Percentiles rank a stretch among this genome's conserved stretches.
phyloP scores from a whole-genome alignment of 2,797 vertebrate species.

The Ispidina picta region DNA sequence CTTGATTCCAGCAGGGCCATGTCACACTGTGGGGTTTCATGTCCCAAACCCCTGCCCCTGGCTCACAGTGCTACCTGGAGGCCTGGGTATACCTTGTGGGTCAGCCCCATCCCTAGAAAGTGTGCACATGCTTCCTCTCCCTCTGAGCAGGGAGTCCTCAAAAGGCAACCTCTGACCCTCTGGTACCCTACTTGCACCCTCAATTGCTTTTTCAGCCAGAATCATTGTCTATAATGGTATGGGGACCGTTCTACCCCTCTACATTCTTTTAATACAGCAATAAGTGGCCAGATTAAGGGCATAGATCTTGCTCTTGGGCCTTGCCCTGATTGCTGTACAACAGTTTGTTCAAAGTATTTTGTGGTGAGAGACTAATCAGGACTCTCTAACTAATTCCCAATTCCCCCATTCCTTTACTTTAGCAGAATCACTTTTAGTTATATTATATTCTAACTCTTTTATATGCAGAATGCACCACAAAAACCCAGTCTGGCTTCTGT shows the following conservation, averaged over 20 bases:
- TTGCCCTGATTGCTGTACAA: not conserved
- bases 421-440: not conserved
- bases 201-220: not conserved
- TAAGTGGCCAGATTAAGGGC: not conserved
- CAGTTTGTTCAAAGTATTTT: not conserved
- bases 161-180: not conserved
- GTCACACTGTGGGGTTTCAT: rapidly evolving
- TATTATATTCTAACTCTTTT: not conserved
- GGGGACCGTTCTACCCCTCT: not conserved
- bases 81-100: not conserved
- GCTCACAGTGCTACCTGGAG: rapidly evolving
- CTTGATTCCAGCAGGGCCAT: rapidly evolving
- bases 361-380: not conserved
- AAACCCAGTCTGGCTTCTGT: not conserved
- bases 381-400: not conserved
- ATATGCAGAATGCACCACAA: not conserved
- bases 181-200: not conserved
- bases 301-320: not conserved
- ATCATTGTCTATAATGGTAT: not conserved
- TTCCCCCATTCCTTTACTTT: not conserved
- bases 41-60: rapidly evolving
- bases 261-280: not conserved
- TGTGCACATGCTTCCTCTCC: rapidly evolving
- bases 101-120: not conserved
- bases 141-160: not conserved